phyloP scores from a whole-genome alignment of 2,888 invertebrate genomes.

The Diaphora mendica region DNA sequence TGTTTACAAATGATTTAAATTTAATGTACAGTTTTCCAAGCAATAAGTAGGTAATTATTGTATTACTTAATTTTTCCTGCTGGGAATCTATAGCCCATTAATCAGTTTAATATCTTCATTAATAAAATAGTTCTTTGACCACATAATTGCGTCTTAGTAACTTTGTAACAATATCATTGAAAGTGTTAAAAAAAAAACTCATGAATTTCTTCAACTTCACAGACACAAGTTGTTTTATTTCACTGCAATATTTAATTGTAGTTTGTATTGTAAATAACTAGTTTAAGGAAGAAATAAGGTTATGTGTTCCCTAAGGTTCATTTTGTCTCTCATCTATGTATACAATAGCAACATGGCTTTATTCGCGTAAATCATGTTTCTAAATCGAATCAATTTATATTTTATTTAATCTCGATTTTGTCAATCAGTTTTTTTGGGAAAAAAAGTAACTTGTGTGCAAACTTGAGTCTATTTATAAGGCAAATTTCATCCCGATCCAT shows the following conservation, averaged over 20 bases:
- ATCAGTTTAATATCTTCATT: neutral
- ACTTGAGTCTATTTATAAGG: too few species aligned
- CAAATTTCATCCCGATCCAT: too few species aligned
- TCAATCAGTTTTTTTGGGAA: too few species aligned
- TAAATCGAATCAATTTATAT: neutral
- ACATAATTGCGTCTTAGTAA: neutral
- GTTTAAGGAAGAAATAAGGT: too few species aligned
- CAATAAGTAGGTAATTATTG: neutral
- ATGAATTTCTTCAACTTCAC: neutral
- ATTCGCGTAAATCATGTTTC: neutral
- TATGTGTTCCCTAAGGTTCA: neutral
- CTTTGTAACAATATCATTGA: too few species aligned
- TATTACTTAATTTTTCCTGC: neutral
- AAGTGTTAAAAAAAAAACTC: neutral
- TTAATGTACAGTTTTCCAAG: neutral
- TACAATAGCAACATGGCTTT: too few species aligned
- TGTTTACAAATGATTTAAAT: neutral
- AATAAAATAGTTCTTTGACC: neutral
- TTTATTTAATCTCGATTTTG: too few species aligned
- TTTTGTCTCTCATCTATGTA: too few species aligned
- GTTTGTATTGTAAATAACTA: too few species aligned
- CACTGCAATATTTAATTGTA: neutral
- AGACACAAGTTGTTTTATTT: neutral
- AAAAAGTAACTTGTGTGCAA: too few species aligned
- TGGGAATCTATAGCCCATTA: neutral